These are phyloP conservation scores for Erythrocercus mccallii DNA, from an alignment of 2,113 vertebrate species.

Conservation along the genomic window DNA sequence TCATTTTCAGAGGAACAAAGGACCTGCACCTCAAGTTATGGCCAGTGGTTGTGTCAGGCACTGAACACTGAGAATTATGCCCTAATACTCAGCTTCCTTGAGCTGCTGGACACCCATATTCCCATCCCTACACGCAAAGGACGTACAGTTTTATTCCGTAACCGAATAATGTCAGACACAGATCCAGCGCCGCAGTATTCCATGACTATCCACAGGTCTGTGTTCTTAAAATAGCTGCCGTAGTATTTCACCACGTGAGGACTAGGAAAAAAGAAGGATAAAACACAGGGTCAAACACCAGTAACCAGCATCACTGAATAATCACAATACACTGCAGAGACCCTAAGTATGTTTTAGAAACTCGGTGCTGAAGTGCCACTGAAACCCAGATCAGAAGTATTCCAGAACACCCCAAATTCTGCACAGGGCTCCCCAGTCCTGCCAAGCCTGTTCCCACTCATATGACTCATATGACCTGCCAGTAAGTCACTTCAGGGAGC, in stretches of 20 bases:
- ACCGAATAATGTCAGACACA: slow-evolving; percentile 91
- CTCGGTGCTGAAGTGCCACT: not conserved
- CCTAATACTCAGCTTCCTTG: not conserved
- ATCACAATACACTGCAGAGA: not conserved
- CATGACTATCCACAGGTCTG: slow-evolving; percentile 97
- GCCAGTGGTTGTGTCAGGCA: not conserved
- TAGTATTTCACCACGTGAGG: slow-evolving; percentile 93
- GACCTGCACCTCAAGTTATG: not conserved
- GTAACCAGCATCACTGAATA: not conserved
- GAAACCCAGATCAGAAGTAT: not conserved
- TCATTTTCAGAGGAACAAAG: not conserved
- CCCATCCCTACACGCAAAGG: not conserved
- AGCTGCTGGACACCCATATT: not conserved
- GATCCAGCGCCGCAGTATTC: slow-evolving; percentile 94
- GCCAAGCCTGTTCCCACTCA: not conserved
- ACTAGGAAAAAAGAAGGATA: slow-evolving; percentile 51
- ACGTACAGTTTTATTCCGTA: slow-evolving; percentile 91
- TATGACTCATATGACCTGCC: not conserved
- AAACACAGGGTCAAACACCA: not conserved
- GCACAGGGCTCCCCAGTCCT: not conserved
- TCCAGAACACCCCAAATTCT: not conserved
- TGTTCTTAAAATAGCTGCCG: slow-evolving; percentile 96
- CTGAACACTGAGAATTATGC: not conserved
- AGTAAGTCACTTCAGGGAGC: not conserved
- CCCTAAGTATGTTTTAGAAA: not conserved